Base-by-base conservation (phyloP, 1,140 invertebrate genomes). In the Drosophila pachea region DNA sequence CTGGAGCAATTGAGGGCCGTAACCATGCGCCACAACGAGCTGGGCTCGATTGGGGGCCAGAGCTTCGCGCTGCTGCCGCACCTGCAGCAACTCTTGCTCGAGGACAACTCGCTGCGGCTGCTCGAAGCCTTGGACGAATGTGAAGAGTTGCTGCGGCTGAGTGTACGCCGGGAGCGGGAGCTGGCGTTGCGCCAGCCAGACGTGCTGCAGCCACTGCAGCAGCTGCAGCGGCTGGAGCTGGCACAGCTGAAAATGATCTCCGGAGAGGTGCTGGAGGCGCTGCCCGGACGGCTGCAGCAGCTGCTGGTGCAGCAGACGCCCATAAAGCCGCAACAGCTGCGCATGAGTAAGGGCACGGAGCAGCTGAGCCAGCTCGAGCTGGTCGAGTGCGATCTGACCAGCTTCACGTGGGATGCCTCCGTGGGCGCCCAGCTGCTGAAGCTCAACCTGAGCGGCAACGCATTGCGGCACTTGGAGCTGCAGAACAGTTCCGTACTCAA, bases 361-460 rank as follows among this genome's bases (percentile, higher is more conserved):
- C 56, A 68, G 4, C 55, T 88, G 16, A 5, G 62, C 0, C 74
- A 81, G 42, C 29, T 88, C 2, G 74, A 50, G 9, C 45, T 88
- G 4, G 62, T 62, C 0, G 49, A 74, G 14, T 88, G 87, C 4
- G 65, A 73, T 14, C 42, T 83, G 8, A 69, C 11, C 2, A 43
- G 50, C 4, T 68, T 88, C 22, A 14, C 14, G 0, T 14, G 84
- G 33, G 33, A 73, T 38, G 35, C 56, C 0, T 9, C 0, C 32
- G 11, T n/a, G 48, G 38, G 29, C n/a, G 16, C 9, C 35, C 35
- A 6, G 7, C 6, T 75, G 9, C 42, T 36, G 6, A 48, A 64
- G 2, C 58, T 88, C 0, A 83, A 88, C 54, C 58, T 88, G 6
- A 86, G 82, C 35, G 63, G 59, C 9, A 88, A 88, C 58, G 72